phyloP scores from a whole-genome alignment of 2,888 invertebrate genomes.

The Thereva nobilitata region DNA sequence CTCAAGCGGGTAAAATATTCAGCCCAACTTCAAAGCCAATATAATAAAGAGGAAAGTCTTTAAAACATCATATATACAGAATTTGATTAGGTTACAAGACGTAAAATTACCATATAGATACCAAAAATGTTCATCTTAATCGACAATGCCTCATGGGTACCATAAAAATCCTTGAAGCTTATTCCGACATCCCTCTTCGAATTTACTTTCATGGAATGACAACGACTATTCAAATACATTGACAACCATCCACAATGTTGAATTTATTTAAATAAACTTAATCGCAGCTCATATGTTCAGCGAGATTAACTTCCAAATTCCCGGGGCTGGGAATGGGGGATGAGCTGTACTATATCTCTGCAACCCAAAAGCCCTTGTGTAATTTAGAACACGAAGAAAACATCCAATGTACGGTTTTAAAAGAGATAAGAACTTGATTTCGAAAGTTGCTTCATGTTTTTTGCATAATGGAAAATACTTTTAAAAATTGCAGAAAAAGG shows the following conservation, averaged over 20 bases:
- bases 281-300: slow-evolving; percentile 40
- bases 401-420: no score
- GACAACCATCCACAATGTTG: slow-evolving; percentile 37
- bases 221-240: slow-evolving; percentile 18
- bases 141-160: slow-evolving; percentile 41
- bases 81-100: slow-evolving; percentile 43
- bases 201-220: background rate
- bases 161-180: slow-evolving; percentile 39
- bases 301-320: slow-evolving; percentile 35
- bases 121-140: slow-evolving; percentile 42
- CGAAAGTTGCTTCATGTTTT: no score
- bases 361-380: slow-evolving; percentile 2
- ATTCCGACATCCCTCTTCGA: slow-evolving; percentile 20
- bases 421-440: no score
- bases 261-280: slow-evolving; percentile 42
- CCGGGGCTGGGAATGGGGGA: background rate
- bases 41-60: no score
- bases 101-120: slow-evolving; percentile 43
- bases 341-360: background rate
- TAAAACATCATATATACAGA: slow-evolving; percentile 15
- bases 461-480: no score
- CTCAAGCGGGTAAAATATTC: no score
- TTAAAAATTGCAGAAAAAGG: no score
- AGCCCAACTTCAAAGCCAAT: no score
- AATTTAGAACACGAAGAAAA: background rate